These are phyloP conservation scores for Montipora capitata DNA, from an alignment of 92 coral and sea anemone species.

Conservation along the genomic window DNA sequence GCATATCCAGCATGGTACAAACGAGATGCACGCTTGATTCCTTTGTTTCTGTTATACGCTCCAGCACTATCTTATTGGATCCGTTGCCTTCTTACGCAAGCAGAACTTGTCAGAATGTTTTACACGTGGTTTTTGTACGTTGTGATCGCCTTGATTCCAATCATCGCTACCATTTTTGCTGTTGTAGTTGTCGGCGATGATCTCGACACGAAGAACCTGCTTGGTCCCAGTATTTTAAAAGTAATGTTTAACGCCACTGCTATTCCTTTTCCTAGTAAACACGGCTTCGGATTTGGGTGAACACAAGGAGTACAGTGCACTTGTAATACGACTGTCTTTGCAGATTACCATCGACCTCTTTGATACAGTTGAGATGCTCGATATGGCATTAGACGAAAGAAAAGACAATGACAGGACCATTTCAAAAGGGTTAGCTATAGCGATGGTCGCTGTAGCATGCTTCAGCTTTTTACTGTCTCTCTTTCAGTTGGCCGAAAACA, in stretches of 20 bases:
- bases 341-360: conserved; percentile 69
- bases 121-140: conserved; percentile 3
- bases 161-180: not conserved
- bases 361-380: conserved; percentile 71
- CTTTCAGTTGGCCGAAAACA: conserved; percentile 43
- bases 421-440: not conserved
- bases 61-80: not conserved
- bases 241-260: not conserved
- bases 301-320: not conserved
- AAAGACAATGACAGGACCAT: not conserved
- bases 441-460: conserved; percentile 47
- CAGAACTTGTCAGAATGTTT: not conserved
- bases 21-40: not conserved
- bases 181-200: conserved; percentile 2
- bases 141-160: conserved; percentile 2
- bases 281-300: not conserved
- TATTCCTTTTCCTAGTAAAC: not conserved
- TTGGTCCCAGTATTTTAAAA: conserved; percentile 20
- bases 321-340: not conserved
- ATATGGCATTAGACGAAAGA: conserved; percentile 36
- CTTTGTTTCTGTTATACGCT: not conserved
- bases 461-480: conserved; percentile 50
- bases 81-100: not conserved
- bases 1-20: not conserved
- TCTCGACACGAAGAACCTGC: not conserved